phyloP scores from a whole-genome alignment of 2,797 vertebrate species.

The Trachurus trachurus region DNA sequence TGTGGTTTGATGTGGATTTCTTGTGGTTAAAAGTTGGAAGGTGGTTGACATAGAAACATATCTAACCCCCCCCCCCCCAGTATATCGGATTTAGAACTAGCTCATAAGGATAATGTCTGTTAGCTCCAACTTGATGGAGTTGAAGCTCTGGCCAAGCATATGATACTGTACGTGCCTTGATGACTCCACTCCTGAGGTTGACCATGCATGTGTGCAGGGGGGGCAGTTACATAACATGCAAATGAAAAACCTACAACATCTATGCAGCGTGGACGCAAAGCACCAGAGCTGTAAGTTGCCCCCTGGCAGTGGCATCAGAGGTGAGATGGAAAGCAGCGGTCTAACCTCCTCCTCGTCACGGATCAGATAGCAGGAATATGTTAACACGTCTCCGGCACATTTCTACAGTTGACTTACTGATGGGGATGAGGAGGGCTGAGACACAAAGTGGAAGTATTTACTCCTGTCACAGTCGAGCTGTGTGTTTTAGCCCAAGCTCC shows the following conservation, averaged over 20 bases:
- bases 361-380: conserved; percentile 36
- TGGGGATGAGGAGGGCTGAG: not conserved
- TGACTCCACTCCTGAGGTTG: conserved; percentile 36
- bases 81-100: conserved; percentile 10
- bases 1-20: not conserved
- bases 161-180: conserved; percentile 48
- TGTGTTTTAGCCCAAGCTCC: conserved; percentile 58
- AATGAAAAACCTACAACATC: conserved; percentile 17
- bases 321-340: conserved; percentile 36
- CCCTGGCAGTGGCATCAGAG: conserved; percentile 23
- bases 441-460: conserved; percentile 40
- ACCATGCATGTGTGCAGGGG: conserved; percentile 27
- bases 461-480: conserved; percentile 32
- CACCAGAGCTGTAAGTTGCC: conserved; percentile 3
- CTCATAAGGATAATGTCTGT: conserved; percentile 13
- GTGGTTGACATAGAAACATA: not conserved
- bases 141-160: conserved; percentile 39
- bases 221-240: conserved; percentile 47
- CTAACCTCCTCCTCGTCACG: conserved; percentile 30
- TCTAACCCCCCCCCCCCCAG: not conserved
- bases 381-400: conserved; percentile 13
- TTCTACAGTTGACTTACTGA: conserved; percentile 45
- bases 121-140: conserved; percentile 22
- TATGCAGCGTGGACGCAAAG: conserved; percentile 1
- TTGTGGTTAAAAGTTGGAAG: not conserved